Conservation (phyloP, 37 sponge, comb jelly and placozoan genomes). For the Spongilla lacustris region DNA sequence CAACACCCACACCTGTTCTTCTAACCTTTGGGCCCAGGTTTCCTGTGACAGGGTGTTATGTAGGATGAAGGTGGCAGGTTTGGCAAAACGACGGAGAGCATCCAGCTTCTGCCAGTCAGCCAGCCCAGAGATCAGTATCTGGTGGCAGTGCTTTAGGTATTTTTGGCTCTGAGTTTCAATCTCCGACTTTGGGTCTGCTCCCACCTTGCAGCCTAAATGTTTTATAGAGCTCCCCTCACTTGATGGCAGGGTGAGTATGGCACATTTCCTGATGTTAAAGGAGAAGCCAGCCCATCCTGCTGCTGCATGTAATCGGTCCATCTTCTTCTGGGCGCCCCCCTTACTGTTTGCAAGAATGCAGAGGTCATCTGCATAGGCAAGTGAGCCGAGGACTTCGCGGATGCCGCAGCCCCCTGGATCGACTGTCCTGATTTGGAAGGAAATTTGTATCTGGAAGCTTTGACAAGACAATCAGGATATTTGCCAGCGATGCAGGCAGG, state of each 20-base stretch:
- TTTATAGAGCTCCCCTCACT: constrained; percentile 9
- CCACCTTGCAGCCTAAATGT: constrained; percentile 21
- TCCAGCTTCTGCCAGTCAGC: constrained; percentile 55
- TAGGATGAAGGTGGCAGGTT: neutral
- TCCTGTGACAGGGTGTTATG: neutral
- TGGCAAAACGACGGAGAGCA: too few species aligned
- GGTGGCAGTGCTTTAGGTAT: neutral
- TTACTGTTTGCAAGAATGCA: neutral
- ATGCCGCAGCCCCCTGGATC: too few species aligned
- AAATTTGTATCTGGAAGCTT: constrained; percentile 96
- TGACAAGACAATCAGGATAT: constrained; percentile 95
- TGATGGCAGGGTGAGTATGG: neutral
- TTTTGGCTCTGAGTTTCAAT: neutral
- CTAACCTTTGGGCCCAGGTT: constrained; percentile 4
- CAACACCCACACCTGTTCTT: neutral
- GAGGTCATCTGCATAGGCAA: too few species aligned
- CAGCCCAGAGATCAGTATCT: neutral
- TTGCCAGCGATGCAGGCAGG: constrained; percentile 48
- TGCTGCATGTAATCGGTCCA: neutral
- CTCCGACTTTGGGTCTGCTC: neutral
- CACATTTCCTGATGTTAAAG: constrained; percentile 18
- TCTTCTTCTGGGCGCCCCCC: neutral
- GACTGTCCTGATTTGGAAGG: too few species aligned
- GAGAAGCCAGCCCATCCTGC: neutral
- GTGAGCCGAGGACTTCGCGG: too few species aligned